Evolutionary conservation across 2,797 vertebrate species (phyloP).

Genomic region (Enteromius anoplus): DNA sequence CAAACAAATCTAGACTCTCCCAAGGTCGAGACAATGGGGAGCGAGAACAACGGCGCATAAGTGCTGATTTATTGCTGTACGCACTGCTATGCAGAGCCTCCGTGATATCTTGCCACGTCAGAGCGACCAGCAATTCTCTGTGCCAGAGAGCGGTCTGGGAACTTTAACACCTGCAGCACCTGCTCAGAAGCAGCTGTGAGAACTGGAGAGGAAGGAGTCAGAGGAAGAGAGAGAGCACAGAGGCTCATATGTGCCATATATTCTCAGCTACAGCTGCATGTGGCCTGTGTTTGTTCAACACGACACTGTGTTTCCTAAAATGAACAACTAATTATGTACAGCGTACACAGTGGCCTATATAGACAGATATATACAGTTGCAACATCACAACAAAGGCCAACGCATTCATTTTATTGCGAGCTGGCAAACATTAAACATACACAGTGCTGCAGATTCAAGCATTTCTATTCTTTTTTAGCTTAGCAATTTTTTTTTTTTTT

Average conservation of each 20-base stretch:
- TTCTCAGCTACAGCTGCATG: constrained; percentile 23
- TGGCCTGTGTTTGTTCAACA: neutral
- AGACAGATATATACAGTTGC: neutral
- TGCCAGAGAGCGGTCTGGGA: constrained; percentile 47
- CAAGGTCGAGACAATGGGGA: constrained; percentile 36
- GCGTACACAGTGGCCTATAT: constrained; percentile 9
- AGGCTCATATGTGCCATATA: neutral
- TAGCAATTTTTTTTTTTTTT: too few relatives aligned
- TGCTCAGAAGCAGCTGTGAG: constrained; percentile 23
- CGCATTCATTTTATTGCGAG: neutral
- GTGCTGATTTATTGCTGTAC: constrained; percentile 40
- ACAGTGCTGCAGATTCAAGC: neutral
- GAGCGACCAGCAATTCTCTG: constrained; percentile 4
- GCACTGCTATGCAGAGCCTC: constrained; percentile 27
- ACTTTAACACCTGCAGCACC: constrained; percentile 57
- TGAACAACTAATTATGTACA: constrained; percentile 18
- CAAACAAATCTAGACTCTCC: constrained; percentile 15
- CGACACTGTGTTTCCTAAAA: neutral
- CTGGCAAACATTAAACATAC: neutral
- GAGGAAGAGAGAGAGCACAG: neutral
- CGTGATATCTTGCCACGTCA: constrained; percentile 22
- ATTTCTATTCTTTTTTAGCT: neutral
- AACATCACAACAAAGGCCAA: neutral
- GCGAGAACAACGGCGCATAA: neutral
- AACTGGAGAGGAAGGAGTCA: neutral